phyloP scores from a whole-genome alignment of 2,888 invertebrate genomes.

The Drymonia ruficornis region DNA sequence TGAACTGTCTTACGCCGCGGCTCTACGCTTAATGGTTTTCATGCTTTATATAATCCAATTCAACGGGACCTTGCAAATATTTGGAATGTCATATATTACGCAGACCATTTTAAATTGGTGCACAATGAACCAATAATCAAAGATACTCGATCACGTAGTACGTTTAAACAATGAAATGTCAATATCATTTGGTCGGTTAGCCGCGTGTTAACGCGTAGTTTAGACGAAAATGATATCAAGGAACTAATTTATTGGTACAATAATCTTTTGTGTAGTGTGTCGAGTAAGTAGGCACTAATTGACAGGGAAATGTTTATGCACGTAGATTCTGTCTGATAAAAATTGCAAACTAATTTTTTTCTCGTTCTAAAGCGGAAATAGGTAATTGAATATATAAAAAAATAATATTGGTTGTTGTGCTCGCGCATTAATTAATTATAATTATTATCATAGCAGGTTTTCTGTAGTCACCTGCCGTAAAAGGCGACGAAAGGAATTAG shows the following conservation, averaged over 20 bases:
- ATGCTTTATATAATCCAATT: constrained; percentile 9
- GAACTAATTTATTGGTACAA: constrained; percentile 49
- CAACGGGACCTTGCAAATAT: constrained; percentile 10
- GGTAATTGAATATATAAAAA: not conserved
- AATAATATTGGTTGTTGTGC: too few species aligned
- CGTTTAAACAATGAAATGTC: constrained; percentile 12
- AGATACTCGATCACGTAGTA: constrained; percentile 2
- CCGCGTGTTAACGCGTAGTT: constrained; percentile 44
- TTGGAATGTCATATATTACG: not conserved
- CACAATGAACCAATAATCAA: not conserved
- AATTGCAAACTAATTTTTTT: constrained; percentile 1
- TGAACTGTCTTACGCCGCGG: constrained; percentile 14
- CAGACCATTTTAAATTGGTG: not conserved
- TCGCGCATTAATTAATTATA: too few species aligned
- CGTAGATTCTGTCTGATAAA: constrained; percentile 17
- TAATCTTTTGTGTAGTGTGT: constrained; percentile 31
- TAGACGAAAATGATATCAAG: constrained; percentile 26
- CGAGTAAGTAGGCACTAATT: constrained; percentile 30
- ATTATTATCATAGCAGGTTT: too few species aligned
- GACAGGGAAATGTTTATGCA: constrained; percentile 35
- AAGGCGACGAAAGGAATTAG: too few species aligned
- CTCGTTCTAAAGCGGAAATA: not conserved
- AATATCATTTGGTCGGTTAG: constrained; percentile 15
- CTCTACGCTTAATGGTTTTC: constrained; percentile 15
- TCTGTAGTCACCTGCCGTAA: too few species aligned